Conservation (phyloP, 2,797 vertebrate species). For the Knipowitschia caucasica region DNA sequence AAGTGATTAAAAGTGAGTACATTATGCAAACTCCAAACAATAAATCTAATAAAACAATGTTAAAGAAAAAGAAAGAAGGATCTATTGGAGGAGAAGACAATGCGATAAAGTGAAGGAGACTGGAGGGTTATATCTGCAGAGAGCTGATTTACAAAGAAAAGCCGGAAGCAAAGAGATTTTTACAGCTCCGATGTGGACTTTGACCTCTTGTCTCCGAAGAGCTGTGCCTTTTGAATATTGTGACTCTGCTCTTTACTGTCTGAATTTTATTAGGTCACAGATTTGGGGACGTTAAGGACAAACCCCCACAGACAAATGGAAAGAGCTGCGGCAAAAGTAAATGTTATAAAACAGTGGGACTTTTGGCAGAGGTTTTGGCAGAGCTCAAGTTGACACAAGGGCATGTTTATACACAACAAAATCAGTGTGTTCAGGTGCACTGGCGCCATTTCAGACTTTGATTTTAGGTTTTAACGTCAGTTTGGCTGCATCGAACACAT, state of each 20-base stretch:
- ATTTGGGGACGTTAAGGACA: conserved; percentile 20
- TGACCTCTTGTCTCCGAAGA: conserved; percentile 19
- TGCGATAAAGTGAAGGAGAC: conserved; percentile 19
- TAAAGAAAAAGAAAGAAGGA: conserved; percentile 6
- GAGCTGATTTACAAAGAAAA: conserved; percentile 17
- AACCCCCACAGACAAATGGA: conserved; percentile 10
- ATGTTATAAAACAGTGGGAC: conserved; percentile 3
- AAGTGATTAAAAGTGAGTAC: conserved; percentile 1
- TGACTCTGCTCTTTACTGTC: not conserved
- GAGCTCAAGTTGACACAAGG: conserved; percentile 6
- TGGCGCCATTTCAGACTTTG: conserved; percentile 4
- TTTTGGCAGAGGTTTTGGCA: conserved; percentile 13
- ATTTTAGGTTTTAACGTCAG: not conserved
- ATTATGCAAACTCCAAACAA: conserved; percentile 28
- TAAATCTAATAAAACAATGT: conserved; percentile 12
- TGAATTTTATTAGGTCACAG: conserved; percentile 11
- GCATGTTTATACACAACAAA: conserved; percentile 10
- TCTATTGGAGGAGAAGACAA: not conserved
- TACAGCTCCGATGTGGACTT: conserved; percentile 2
- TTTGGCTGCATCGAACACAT: not conserved
- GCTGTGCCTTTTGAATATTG: conserved; percentile 21
- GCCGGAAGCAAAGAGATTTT: not conserved
- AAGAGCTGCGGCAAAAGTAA: conserved; percentile 8
- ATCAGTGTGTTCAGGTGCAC: not conserved
- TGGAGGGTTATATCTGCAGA: not conserved